Percentiles rank a stretch among this genome's conserved stretches.
Conservation (phyloP, 2,888 invertebrate species). For the Sepiola atlantica region DNA sequence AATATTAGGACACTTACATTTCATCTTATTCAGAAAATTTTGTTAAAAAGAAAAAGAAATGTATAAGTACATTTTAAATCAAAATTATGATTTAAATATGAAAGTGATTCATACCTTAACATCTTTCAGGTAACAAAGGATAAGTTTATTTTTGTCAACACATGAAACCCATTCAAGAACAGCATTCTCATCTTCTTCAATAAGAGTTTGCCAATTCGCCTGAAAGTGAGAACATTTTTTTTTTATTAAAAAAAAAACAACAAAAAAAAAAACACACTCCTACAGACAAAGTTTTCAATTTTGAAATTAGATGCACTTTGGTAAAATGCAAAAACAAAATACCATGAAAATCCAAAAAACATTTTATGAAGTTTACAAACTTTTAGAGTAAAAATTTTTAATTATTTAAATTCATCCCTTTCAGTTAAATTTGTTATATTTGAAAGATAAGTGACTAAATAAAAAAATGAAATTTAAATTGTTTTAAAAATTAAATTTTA, state of each 20-base stretch:
- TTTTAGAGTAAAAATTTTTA: no score
- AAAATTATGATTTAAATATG: no score
- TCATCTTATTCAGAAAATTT: not conserved
- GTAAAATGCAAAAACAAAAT: no score
- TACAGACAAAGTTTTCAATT: not conserved
- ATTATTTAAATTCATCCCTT: no score
- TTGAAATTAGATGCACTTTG: not conserved
- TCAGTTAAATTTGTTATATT: no score
- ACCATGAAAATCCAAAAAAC: no score
- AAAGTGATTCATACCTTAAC: conserved; percentile 84
- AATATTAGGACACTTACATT: no score
- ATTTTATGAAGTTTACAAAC: no score
- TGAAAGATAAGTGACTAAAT: no score
- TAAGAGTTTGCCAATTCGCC: conserved; percentile 87
- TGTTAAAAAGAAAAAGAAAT: not conserved
- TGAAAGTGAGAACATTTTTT: conserved; percentile 72
- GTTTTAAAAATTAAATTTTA: no score
- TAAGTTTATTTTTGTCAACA: conserved; percentile 88
- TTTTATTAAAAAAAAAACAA: not conserved
- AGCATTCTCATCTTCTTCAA: conserved; percentile 88
- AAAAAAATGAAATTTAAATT: no score
- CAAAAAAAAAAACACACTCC: not conserved
- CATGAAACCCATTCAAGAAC: conserved; percentile 92
- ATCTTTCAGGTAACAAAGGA: conserved; percentile 92
- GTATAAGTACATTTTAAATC: not conserved